Conservation (phyloP, 2,888 invertebrate genomes). For the Drosophila neutralis region DNA sequence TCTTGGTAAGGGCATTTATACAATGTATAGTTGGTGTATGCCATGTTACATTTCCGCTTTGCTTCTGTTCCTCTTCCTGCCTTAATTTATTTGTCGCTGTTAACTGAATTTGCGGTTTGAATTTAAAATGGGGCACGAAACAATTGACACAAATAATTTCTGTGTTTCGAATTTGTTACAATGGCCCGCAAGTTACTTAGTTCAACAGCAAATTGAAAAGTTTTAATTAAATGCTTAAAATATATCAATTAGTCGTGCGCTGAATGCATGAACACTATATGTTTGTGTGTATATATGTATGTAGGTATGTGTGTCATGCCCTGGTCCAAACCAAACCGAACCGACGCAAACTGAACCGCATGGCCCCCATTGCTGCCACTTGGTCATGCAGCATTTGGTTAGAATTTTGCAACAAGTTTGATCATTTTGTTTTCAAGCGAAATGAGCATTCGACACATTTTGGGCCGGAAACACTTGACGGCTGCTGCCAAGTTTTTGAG, state of each 20-base stretch:
- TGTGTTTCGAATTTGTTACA: conserved; percentile 41
- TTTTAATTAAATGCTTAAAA: conserved; percentile 73
- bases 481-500: conserved; percentile 33
- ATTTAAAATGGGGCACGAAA: conserved; percentile 54
- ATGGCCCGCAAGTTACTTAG: conserved; percentile 37
- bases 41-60: conserved; percentile 45
- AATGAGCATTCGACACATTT: conserved; percentile 37
- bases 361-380: background rate
- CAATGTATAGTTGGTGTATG: background rate
- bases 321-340: background rate
- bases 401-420: conserved; percentile 31
- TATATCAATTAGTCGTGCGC: conserved; percentile 64
- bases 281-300: background rate
- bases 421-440: conserved; percentile 24
- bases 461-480: conserved; percentile 36
- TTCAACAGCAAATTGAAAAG: conserved; percentile 54
- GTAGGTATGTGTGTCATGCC: conserved; percentile 15
- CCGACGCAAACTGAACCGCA: background rate
- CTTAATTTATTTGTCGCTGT: conserved; percentile 67
- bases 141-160: conserved; percentile 62
- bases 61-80: background rate
- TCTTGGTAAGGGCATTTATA: background rate
- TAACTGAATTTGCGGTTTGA: conserved; percentile 72
- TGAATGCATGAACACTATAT: conserved; percentile 7
- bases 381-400: conserved; percentile 20